Evolutionary conservation across 2,797 vertebrate species (phyloP).

Genomic region (Staurois parvus): DNA sequence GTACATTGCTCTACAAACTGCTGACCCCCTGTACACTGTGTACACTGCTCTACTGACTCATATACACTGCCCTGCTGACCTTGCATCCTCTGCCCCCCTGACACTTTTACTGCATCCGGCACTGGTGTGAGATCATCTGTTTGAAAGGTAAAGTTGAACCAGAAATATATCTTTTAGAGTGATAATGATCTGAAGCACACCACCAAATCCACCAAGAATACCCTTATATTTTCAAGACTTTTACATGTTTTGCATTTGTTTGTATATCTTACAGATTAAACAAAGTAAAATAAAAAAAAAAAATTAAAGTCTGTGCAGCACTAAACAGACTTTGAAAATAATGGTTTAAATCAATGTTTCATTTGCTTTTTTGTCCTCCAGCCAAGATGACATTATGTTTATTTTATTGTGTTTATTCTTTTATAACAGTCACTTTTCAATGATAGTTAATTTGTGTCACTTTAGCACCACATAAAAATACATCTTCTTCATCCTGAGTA

Average conservation of each 20-base stretch:
- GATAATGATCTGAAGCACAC: too few relatives aligned
- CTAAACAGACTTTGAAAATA: conserved; percentile 22
- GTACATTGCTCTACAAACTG: too few relatives aligned
- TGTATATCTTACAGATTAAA: neutral
- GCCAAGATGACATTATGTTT: conserved; percentile 22
- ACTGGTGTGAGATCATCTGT: too few relatives aligned
- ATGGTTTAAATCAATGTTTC: conserved; percentile 20
- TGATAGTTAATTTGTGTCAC: conserved; percentile 42
- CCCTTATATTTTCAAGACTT: too few relatives aligned
- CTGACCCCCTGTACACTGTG: too few relatives aligned
- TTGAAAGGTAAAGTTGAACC: too few relatives aligned
- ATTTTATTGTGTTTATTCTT: conserved; percentile 41
- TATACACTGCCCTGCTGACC: too few relatives aligned
- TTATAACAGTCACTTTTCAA: conserved; percentile 32
- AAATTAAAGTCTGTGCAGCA: neutral
- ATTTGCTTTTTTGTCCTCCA: conserved; percentile 31
- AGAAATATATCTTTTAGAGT: too few relatives aligned
- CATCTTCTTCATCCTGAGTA: neutral
- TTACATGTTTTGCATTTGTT: neutral
- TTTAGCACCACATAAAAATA: conserved; percentile 32
- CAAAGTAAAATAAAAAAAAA: neutral
- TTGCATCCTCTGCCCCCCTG: too few relatives aligned
- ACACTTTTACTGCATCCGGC: too few relatives aligned
- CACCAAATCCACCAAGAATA: too few relatives aligned
- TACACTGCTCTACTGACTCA: too few relatives aligned